Evolutionary conservation across 2,888 invertebrate genomes (phyloP).

Genomic region (Cerceris ruficornis): DNA sequence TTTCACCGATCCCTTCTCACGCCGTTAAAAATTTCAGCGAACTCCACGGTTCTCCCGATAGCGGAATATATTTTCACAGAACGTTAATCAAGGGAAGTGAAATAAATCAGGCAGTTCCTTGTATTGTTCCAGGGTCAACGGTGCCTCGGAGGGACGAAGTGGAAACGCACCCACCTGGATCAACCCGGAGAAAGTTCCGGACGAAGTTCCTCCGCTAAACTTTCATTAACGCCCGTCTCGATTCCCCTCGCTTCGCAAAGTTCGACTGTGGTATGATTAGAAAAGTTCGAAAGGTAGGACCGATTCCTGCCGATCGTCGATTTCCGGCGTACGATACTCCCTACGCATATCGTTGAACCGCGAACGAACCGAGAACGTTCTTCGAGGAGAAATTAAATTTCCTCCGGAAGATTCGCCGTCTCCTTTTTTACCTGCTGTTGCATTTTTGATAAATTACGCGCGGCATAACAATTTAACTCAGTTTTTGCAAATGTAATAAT

Average conservation of each 20-base stretch:
- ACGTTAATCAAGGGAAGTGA: conserved; percentile 34
- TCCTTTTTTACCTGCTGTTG: not conserved
- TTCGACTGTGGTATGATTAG: conserved; percentile 73
- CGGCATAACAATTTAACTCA: too few species aligned
- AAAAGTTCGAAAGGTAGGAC: conserved; percentile 69
- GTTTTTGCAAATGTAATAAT: too few species aligned
- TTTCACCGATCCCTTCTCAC: conserved; percentile 14
- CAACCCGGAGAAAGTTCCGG: conserved; percentile 57
- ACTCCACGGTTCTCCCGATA: not conserved
- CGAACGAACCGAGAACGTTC: conserved; percentile 4
- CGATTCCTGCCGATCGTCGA: conserved; percentile 61
- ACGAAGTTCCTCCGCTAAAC: conserved; percentile 67
- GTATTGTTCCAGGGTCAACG: conserved; percentile 49
- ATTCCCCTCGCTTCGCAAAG: conserved; percentile 40
- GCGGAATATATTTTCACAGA: conserved; percentile 26
- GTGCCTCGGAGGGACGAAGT: conserved; percentile 21
- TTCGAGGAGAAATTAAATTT: not conserved
- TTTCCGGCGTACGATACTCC: conserved; percentile 39
- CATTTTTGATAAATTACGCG: not conserved
- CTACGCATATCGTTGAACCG: conserved; percentile 57
- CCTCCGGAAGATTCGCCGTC: not conserved
- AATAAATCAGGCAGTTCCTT: conserved; percentile 33
- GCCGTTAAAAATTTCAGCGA: conserved; percentile 9
- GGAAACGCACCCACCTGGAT: conserved; percentile 46
- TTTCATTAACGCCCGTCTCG: conserved; percentile 71